Evolutionary conservation across 1,140 invertebrate species (phyloP).

Genomic region (Trachymyrmex cornetzi): DNA sequence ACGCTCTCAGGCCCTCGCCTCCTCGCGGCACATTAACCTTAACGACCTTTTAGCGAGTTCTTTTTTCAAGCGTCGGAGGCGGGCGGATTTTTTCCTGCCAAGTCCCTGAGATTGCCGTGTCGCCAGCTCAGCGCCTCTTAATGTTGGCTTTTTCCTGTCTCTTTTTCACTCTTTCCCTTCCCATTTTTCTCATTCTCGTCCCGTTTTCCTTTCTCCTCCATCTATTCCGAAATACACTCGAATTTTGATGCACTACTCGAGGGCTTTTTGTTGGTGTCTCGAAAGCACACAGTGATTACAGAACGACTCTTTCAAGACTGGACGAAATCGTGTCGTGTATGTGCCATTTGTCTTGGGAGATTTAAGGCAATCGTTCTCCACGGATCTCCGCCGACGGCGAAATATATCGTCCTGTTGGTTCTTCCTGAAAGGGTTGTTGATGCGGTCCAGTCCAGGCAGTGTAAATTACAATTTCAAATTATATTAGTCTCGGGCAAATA

Average conservation of each 20-base stretch:
- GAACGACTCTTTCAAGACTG: background rate
- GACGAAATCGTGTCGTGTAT: slow-evolving; percentile 12
- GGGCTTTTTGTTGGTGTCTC: slow-evolving; percentile 43
- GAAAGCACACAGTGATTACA: slow-evolving; percentile 19
- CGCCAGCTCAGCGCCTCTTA: slow-evolving; percentile 83
- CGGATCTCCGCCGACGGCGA: background rate
- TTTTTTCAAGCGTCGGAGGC: slow-evolving; percentile 70
- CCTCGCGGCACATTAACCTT: slow-evolving; percentile 83
- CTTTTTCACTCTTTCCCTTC: background rate
- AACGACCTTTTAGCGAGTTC: slow-evolving; percentile 84
- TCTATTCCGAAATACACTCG: slow-evolving; percentile 46
- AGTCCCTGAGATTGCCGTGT: slow-evolving; percentile 82
- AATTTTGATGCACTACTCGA: slow-evolving; percentile 71
- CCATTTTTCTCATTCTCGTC: background rate
- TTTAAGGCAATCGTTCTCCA: slow-evolving; percentile 24
- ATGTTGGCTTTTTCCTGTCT: slow-evolving; percentile 79
- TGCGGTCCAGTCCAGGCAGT: background rate
- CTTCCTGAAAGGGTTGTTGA: slow-evolving; percentile 44
- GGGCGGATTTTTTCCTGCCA: slow-evolving; percentile 74
- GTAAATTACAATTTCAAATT: slow-evolving; percentile 65
- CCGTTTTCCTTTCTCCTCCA: background rate
- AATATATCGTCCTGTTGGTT: slow-evolving; percentile 37
- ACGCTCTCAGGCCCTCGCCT: slow-evolving; percentile 48
- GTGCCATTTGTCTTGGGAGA: slow-evolving; percentile 46
- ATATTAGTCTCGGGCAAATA: slow-evolving; percentile 49